Percentiles rank a stretch among this genome's conserved stretches.
Conservation (phyloP, 64 coral and sea anemone species). For the Pachyseris speciosa region DNA sequence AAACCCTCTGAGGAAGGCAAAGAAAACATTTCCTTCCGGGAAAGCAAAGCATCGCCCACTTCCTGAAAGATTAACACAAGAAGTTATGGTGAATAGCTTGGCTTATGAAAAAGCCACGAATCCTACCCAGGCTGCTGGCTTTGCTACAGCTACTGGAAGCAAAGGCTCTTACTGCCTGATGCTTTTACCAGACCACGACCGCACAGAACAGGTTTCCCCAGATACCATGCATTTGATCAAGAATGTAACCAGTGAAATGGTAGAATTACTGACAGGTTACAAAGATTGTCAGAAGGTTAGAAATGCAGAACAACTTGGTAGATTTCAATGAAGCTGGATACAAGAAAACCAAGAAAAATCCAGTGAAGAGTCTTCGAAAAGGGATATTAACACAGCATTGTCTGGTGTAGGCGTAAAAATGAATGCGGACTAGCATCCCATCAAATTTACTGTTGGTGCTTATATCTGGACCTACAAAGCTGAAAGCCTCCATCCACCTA, state of each 20-base stretch:
- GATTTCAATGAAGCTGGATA: conserved; percentile 13
- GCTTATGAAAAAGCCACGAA: conserved; percentile 63
- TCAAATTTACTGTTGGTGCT: neutral
- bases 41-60: conserved; percentile 1
- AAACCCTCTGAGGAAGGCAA: conserved; percentile 23
- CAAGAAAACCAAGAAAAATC: conserved; percentile 7
- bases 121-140: conserved; percentile 17
- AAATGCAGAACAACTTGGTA: conserved; percentile 9
- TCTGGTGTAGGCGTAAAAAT: neutral
- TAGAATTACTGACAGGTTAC: conserved; percentile 54
- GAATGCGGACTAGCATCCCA: neutral
- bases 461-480: conserved; percentile 17
- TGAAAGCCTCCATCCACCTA: neutral
- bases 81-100: conserved; percentile 35
- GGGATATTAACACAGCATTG: neutral
- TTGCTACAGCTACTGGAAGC: conserved; percentile 39
- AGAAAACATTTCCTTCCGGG: conserved; percentile 32
- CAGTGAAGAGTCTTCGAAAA: neutral
- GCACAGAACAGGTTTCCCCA: conserved; percentile 25
- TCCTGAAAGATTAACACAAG: conserved; percentile 23
- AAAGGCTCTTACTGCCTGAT: conserved; percentile 46
- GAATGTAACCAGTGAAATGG: conserved; percentile 42
- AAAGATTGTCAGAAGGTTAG: conserved; percentile 54
- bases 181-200: conserved; percentile 66
- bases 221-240: conserved; percentile 61